Conservation (phyloP, 2,797 vertebrate genomes). For the Phaenicophaeus curvirostris region DNA sequence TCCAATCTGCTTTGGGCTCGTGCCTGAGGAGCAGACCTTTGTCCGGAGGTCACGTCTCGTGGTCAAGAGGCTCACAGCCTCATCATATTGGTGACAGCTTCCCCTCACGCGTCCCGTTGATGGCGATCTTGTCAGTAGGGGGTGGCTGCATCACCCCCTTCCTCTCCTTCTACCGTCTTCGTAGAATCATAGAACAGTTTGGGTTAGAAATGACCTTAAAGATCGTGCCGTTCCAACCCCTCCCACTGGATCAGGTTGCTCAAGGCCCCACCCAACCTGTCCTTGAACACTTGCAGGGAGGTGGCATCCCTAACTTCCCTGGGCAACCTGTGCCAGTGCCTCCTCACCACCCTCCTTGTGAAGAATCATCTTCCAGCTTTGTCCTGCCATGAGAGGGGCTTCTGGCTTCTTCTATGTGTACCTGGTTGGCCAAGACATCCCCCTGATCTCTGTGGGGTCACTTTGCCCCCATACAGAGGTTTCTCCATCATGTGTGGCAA, state of each 20-base stretch:
- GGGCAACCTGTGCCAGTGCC: too few species aligned
- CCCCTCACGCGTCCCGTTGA: background rate
- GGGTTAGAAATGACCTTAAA: too few species aligned
- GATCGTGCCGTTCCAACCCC: too few species aligned
- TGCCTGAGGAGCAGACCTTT: background rate
- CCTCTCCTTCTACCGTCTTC: background rate
- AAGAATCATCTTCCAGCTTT: background rate
- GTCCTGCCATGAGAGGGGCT: rapidly evolving
- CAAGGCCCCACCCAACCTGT: too few species aligned
- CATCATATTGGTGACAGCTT: background rate
- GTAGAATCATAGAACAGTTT: too few species aligned
- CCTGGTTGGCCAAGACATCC: too few species aligned
- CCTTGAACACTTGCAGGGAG: too few species aligned
- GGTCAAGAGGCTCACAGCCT: background rate
- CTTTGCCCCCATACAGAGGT: background rate
- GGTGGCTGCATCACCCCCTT: background rate
- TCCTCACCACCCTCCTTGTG: too few species aligned
- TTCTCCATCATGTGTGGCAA: background rate
- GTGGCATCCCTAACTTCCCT: too few species aligned
- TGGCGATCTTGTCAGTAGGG: background rate
- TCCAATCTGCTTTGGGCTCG: rapidly evolving
- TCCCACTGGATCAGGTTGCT: too few species aligned
- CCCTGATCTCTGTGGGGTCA: background rate
- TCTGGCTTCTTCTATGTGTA: rapidly evolving
- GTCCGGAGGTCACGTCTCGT: rapidly evolving